phyloP scores from a whole-genome alignment of 30 jellyfish, hydroid and myxozoan species.

The Cassiopea xamachana region DNA sequence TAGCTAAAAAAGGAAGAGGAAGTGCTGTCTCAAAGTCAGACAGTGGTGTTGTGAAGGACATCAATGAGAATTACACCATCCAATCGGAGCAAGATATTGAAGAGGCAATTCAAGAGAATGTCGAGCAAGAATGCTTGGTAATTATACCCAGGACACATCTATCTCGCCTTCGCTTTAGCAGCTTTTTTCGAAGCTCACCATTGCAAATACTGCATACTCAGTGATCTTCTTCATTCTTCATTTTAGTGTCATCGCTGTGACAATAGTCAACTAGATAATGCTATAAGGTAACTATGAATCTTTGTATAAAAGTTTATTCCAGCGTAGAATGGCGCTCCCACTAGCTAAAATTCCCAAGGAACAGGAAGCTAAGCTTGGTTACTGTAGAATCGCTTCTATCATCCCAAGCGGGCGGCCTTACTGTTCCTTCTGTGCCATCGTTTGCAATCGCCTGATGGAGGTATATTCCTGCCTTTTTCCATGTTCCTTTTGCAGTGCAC shows the following conservation, averaged over 20 bases:
- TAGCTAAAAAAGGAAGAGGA: constrained; percentile 3
- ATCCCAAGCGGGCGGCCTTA: too few species aligned
- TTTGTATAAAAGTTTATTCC: not conserved
- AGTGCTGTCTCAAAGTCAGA: constrained; percentile 60
- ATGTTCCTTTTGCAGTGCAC: too few species aligned
- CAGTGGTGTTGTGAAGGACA: constrained; percentile 76
- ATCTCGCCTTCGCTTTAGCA: not conserved
- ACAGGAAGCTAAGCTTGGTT: too few species aligned
- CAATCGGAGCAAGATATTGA: constrained; percentile 42
- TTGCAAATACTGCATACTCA: not conserved
- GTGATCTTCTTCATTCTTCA: not conserved
- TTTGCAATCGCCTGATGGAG: too few species aligned
- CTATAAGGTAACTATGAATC: not conserved
- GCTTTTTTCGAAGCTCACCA: too few species aligned
- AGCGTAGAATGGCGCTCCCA: too few species aligned
- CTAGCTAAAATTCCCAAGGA: too few species aligned
- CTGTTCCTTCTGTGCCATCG: too few species aligned
- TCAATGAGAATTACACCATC: constrained; percentile 15
- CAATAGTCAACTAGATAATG: not conserved
- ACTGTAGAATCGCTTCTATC: too few species aligned
- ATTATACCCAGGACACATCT: not conserved
- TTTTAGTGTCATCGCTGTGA: not conserved
- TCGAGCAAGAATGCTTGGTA: constrained; percentile 32
- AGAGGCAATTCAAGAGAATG: not conserved
- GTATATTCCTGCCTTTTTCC: too few species aligned